Conservation (phyloP, 2,797 vertebrate genomes). For the Vipera ursinii region DNA sequence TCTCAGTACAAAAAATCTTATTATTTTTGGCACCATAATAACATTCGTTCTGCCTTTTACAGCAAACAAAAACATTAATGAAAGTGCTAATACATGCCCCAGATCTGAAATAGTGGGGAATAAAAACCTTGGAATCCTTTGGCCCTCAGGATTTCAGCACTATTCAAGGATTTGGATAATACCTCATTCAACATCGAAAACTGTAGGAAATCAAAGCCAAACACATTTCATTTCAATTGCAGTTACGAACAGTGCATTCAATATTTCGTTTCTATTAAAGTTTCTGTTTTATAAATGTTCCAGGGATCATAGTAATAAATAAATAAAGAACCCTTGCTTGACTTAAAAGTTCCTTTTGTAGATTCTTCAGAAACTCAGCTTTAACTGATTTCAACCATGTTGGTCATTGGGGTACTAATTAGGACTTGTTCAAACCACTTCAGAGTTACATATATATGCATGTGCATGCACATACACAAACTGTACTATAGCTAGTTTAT, state of each 20-base stretch:
- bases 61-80: slow-evolving; percentile 37
- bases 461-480: neutral
- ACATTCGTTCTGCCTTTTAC: slow-evolving; percentile 14
- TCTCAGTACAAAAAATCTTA: neutral
- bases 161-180: slow-evolving; percentile 33
- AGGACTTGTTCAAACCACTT: slow-evolving; percentile 37
- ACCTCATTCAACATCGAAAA: slow-evolving; percentile 23
- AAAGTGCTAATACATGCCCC: slow-evolving; percentile 13
- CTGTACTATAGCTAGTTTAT: slow-evolving; percentile 33
- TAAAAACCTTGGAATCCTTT: neutral
- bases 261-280: slow-evolving; percentile 26
- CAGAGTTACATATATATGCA: neutral
- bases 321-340: neutral
- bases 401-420: slow-evolving; percentile 38
- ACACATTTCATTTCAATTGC: slow-evolving; percentile 27
- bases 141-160: neutral
- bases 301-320: slow-evolving; percentile 2
- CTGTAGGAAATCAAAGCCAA: neutral
- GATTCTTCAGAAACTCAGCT: slow-evolving; percentile 32
- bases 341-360: slow-evolving; percentile 36
- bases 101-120: slow-evolving; percentile 20
- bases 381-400: slow-evolving; percentile 38
- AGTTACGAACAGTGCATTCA: slow-evolving; percentile 24
- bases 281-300: slow-evolving; percentile 23
- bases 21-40: slow-evolving; percentile 26